Evolutionary conservation across 2,113 vertebrate genomes (phyloP), one percentile per base, ranked within the genome.

Genomic region (Nanorana parkeri): DNA sequence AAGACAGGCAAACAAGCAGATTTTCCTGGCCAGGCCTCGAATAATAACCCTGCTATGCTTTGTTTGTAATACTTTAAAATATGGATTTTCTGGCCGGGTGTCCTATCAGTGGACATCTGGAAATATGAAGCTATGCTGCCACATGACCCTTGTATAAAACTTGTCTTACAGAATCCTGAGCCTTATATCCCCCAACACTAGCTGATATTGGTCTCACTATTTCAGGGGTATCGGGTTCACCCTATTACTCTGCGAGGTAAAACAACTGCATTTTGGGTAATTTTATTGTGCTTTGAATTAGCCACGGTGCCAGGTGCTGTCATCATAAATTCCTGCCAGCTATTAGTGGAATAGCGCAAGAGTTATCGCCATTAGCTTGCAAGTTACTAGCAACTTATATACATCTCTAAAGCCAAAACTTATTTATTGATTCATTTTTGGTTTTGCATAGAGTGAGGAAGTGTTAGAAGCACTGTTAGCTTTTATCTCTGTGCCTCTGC

Each of bases 61-160:
- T 80, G 52, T 80, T 68, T 78, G 65, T 52, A 26, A 55, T 28
- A 78, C 51, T 29, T 36, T 65, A 77, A 78, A 78, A 78, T 66
- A 78, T 66, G 47, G 52, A 80, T 24, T 61, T 61, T 41, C 20
- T 69, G 78, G 67, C 78, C 17, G 7, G 16, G 21, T 60, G 21
- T 80, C 17, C 17, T 69, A 55, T 71, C n/a, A 11, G 10, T 41
- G 65, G 36, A 68, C 78, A 80, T 80, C 78, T 80, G 65, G 78
- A 71, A 80, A 69, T 19, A 56, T 47, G 20, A 24, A 58, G 78
- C 61, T 80, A 69, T 72, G 36, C 11, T 41, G 41, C 1, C 41
- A 51, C 63, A 67, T 60, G 29, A 68, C 66, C 77, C 51, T 7
- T 58, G 3, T 21, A 52, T 52, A 71, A 71, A 80, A 56, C 19